Percentiles rank a stretch among this genome's conserved stretches.
Evolutionary conservation across 1,140 invertebrate species (phyloP).

Genomic region (Chelonus insularis): DNA sequence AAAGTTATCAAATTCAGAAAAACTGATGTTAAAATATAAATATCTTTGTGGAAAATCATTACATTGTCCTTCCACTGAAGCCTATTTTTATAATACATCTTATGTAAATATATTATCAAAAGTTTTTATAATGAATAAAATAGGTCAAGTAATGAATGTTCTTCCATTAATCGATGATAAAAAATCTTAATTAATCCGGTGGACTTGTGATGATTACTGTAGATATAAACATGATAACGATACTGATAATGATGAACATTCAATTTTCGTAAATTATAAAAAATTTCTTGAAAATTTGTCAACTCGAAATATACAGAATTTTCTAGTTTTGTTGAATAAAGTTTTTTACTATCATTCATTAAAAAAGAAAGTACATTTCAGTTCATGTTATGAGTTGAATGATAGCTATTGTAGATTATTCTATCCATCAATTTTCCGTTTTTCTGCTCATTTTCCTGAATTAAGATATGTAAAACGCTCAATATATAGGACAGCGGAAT

Average conservation of each 20-base stretch:
- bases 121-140: neutral
- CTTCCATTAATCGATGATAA: neutral
- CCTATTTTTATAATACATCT: slow-evolving; percentile 6
- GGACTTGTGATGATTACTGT: slow-evolving; percentile 1
- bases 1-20: too few relatives aligned
- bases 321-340: neutral
- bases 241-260: neutral
- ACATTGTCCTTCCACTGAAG: slow-evolving; percentile 2
- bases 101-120: neutral
- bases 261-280: neutral
- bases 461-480: slow-evolving; percentile 14
- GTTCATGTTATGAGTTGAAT: neutral
- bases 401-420: slow-evolving; percentile 2
- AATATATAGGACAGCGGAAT: slow-evolving; percentile 1
- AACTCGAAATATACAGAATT: neutral
- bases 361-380: slow-evolving; percentile 6
- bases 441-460: slow-evolving; percentile 22
- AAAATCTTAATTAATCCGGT: neutral
- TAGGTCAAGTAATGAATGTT: slow-evolving; percentile 9
- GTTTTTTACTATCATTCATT: slow-evolving; percentile 1
- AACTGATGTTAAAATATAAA: too few relatives aligned
- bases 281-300: slow-evolving; percentile 9
- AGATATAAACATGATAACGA: neutral
- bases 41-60: slow-evolving; percentile 17
- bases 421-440: slow-evolving; percentile 7